These are phyloP conservation scores for Dynastes grantii DNA, from an alignment of 2,888 invertebrate genomes.

Conservation along the genomic window DNA sequence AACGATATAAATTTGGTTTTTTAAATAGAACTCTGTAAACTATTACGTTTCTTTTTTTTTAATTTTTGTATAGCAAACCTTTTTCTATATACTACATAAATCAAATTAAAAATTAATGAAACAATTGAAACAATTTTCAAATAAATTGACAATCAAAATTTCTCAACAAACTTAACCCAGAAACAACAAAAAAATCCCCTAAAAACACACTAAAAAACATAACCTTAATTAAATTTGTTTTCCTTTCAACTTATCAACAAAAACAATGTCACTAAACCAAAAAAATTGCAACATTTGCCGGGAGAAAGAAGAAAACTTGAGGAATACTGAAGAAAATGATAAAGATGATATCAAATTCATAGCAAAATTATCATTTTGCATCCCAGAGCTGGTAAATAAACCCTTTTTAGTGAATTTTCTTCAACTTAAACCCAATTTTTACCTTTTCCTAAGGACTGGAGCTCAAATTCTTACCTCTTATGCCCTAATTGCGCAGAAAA, in stretches of 20 bases:
- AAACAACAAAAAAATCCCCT: background rate
- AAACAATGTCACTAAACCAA: constrained; percentile 26
- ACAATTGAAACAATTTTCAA: no score
- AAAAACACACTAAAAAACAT: background rate
- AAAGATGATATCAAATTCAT: constrained; percentile 55
- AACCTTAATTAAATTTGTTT: background rate
- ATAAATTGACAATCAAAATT: no score
- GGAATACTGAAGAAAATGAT: constrained; percentile 56
- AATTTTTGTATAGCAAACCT: no score
- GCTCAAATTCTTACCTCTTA: constrained; percentile 55
- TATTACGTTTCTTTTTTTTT: no score
- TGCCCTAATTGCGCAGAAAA: constrained; percentile 60
- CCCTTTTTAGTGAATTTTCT: background rate
- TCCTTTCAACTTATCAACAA: background rate
- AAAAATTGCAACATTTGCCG: constrained; percentile 45
- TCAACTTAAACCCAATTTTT: constrained; percentile 13
- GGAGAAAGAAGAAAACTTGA: constrained; percentile 53
- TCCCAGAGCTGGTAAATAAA: constrained; percentile 63
- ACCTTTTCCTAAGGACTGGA: constrained; percentile 58
- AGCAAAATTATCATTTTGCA: constrained; percentile 59
- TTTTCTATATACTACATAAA: no score
- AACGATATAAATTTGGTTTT: no score
- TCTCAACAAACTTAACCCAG: background rate
- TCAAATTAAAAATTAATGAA: no score
- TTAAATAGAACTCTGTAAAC: no score